Evolutionary conservation across 2,113 vertebrate genomes (phyloP).

Genomic region (Dermatemys mawii): DNA sequence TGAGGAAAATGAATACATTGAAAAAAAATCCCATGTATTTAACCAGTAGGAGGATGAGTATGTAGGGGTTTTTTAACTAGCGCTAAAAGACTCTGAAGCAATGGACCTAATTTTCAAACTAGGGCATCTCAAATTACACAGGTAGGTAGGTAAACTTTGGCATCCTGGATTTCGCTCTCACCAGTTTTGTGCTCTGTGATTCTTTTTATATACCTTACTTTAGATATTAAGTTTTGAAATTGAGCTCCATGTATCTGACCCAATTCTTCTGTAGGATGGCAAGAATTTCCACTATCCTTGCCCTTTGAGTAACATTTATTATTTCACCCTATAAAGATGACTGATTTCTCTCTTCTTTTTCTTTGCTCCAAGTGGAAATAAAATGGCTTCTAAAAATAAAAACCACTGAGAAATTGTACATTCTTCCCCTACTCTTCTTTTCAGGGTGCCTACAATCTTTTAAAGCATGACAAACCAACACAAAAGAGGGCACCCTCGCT

Average conservation of each 20-base stretch:
- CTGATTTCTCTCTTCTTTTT: background rate
- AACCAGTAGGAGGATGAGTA: background rate
- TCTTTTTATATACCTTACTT: background rate
- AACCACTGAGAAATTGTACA: constrained; percentile 41
- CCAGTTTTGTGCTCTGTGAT: background rate
- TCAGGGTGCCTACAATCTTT: constrained; percentile 71
- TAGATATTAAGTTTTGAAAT: background rate
- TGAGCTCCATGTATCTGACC: background rate
- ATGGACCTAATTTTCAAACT: background rate
- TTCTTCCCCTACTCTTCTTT: constrained; percentile 63
- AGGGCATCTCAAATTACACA: rapidly evolving
- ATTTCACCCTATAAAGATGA: background rate
- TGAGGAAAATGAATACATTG: background rate
- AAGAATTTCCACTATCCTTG: background rate
- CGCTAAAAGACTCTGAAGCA: background rate
- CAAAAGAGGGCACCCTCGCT: constrained; percentile 19
- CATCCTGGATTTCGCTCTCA: background rate
- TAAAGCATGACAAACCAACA: constrained; percentile 68
- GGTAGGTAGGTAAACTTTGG: background rate
- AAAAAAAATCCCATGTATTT: background rate
- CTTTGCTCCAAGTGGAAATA: background rate
- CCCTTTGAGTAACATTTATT: rapidly evolving
- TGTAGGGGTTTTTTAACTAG: background rate
- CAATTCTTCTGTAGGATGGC: rapidly evolving
- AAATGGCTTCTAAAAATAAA: constrained; percentile 43